Evolutionary conservation across 2,113 vertebrate species (phyloP).

Genomic region (Myotis yumanensis): DNA sequence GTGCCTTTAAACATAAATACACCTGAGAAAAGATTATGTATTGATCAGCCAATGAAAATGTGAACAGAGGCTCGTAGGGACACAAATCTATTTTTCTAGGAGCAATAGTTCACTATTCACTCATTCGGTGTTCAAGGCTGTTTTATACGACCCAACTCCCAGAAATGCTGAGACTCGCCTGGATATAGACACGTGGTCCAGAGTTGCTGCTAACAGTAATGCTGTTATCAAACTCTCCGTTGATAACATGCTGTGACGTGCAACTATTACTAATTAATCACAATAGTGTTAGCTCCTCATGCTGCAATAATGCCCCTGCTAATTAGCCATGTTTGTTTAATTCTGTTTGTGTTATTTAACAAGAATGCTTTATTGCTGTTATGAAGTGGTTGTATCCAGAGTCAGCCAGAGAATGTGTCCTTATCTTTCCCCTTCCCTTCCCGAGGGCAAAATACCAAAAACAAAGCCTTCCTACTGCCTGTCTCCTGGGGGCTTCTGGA

Average conservation of each 20-base stretch:
- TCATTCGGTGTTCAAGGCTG: not conserved
- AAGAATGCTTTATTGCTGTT: not conserved
- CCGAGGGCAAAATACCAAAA: not conserved
- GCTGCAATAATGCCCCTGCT: not conserved
- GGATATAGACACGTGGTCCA: not conserved
- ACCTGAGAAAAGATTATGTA: not conserved
- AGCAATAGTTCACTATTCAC: not conserved
- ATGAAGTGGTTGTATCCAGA: not conserved
- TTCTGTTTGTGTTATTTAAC: not conserved
- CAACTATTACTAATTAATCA: not conserved
- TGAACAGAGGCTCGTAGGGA: not conserved
- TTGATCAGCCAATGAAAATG: slow-evolving; percentile 19
- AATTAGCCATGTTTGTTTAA: slow-evolving; percentile 23
- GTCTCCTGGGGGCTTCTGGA: slow-evolving; percentile 7
- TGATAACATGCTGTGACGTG: not conserved
- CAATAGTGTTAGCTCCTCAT: not conserved
- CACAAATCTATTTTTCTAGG: not conserved
- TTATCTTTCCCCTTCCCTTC: not conserved
- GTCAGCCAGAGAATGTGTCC: not conserved
- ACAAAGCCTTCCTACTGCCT: not conserved
- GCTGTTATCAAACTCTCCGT: not conserved
- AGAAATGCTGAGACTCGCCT: not conserved
- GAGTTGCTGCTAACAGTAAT: not conserved
- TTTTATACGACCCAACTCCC: not conserved
- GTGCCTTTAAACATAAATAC: not conserved